Conservation (phyloP, 2,888 invertebrate genomes). For the Agrotis exclamationis region DNA sequence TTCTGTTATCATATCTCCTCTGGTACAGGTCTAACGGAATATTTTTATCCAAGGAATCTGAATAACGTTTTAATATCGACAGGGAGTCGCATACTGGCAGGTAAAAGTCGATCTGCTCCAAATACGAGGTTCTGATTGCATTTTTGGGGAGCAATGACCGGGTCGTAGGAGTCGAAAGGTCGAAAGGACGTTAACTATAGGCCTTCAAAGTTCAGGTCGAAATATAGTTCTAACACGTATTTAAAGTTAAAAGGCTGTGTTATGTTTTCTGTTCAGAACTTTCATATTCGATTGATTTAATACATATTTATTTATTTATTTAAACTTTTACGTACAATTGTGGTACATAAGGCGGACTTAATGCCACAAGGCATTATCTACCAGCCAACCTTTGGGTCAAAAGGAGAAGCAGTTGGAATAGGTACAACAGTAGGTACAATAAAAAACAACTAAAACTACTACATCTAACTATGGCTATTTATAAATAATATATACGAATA, state of each 20-base stretch:
- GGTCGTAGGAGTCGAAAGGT: conserved; percentile 10
- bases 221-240: conserved; percentile 14
- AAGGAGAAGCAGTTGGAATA: too few relatives aligned
- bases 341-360: too few relatives aligned
- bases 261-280: conserved; percentile 31
- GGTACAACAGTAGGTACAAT: too few relatives aligned
- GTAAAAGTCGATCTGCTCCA: conserved; percentile 23
- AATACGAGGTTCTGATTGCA: conserved; percentile 41
- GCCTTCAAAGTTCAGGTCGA: conserved; percentile 7
- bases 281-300: conserved; percentile 26
- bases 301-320: too few relatives aligned
- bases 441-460: too few relatives aligned
- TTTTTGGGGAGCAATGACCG: conserved; percentile 31
- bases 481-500: too few relatives aligned
- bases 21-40: conserved; percentile 23
- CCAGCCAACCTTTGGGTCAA: too few relatives aligned
- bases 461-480: too few relatives aligned
- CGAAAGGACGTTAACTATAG: conserved; percentile 9
- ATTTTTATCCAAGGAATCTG: conserved; percentile 43
- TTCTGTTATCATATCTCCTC: conserved; percentile 40
- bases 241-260: conserved; percentile 26
- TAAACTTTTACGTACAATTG: too few relatives aligned
- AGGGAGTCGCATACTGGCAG: conserved; percentile 20
- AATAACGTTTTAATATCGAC: conserved; percentile 54
- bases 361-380: too few relatives aligned